Evolutionary conservation across 2,113 vertebrate genomes (phyloP).

Genomic region (western clawed frog (Xenopus tropicalis)): UCB_Xtro_10.0 CM004443.2:124679001-124679500

Average conservation of each 20-base stretch:
- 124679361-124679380: slow-evolving; percentile 75
- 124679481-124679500: slow-evolving; percentile 72
- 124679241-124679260: no score
- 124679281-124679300: slow-evolving; percentile 31
- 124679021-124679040: no score
- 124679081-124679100: no score
- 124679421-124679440: slow-evolving; percentile 65
- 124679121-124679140: no score
- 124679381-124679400: slow-evolving; percentile 69
- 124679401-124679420: slow-evolving; percentile 64
- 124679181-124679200: background rate
- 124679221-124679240: no score
- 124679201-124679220: background rate
- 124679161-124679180: no score
- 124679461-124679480: slow-evolving; percentile 59
- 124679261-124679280: slow-evolving; percentile 13
- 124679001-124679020: no score
- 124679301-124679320: slow-evolving; percentile 56
- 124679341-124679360: slow-evolving; percentile 55
- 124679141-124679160: no score
- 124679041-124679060: no score
- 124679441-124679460: slow-evolving; percentile 70
- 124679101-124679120: no score
- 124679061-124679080: no score
- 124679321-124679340: slow-evolving; percentile 53